Evolutionary conservation across 2,113 vertebrate species (phyloP), one percentile per base, ranked within the genome.

Genomic region (Phrynosoma platyrhinos): DNA sequence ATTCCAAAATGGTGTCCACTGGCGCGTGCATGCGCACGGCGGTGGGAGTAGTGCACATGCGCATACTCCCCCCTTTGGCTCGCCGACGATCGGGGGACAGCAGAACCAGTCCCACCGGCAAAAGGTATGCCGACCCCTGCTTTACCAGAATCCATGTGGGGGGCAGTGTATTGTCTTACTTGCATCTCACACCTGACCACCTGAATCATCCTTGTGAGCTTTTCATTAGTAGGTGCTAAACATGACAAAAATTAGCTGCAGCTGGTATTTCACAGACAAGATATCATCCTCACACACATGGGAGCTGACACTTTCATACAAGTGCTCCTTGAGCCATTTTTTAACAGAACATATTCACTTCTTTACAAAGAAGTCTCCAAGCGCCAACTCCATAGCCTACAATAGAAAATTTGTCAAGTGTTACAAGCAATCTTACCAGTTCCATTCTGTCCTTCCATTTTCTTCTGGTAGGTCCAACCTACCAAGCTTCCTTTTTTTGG

Each of bases 401-500:
- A 52, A 42, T 8, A 75, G 55, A 36, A 42, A 42, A 9, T 76
- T 3, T 76, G 52, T 20, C 10, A 42, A 55, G 55, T 12, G 7
- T 16, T 9, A 13, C 58, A 62, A 18, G 18, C 14, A 88, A 36
- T 87, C 94, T 96, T 94, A 97, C 97, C 96, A 89, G 80, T 64
- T 92, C 55, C 40, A 1, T 68, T 23, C 78, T 94, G 93, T 3
- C 92, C 87, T 55, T 95, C 95, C 74, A 85, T 81, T 79, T 96
- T 95, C 92, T 96, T 98, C 72, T 95, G 96, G 94, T 94, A 92
- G 27, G 97, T 96, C 97, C 98, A 98, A 68, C 98, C 98, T 68
- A 98, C 98, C 30, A 97, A 79, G 83, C 86, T 97, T 25, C 86
- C 90, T 83, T 96, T 96, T 89, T 95, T 97, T 21, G 91, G 90